A percentile compares a stretch with the other conserved stretches of the same genome.
Conservation (phyloP, 2,888 invertebrate genomes). For the Tetragnatha montana region DNA sequence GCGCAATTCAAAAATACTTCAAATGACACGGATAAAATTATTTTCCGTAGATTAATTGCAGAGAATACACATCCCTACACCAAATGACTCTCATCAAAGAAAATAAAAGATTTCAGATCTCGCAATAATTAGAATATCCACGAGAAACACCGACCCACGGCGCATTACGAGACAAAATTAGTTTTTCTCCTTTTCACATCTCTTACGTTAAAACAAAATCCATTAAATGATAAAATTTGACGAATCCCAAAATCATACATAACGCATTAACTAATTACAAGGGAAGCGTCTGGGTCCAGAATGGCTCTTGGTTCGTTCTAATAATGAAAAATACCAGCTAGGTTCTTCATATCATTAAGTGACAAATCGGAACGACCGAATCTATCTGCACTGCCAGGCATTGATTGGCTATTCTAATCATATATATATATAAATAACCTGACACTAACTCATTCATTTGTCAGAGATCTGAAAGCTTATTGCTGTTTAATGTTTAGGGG, state of each 20-base stretch:
- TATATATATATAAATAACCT: slow-evolving; percentile 43
- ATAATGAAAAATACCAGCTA: slow-evolving; percentile 53
- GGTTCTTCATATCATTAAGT: slow-evolving; percentile 59
- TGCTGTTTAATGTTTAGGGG: slow-evolving; percentile 51
- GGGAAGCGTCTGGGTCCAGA: slow-evolving; percentile 30
- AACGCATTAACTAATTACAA: slow-evolving; percentile 65
- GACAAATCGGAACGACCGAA: slow-evolving; percentile 60
- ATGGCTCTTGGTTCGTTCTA: slow-evolving; percentile 28
- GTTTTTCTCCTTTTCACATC: slow-evolving; percentile 4
- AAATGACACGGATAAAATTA: slow-evolving; percentile 23
- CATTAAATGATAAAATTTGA: slow-evolving; percentile 65
- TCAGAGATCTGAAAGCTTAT: slow-evolving; percentile 39
- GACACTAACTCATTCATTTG: slow-evolving; percentile 49
- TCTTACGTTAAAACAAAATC: slow-evolving; percentile 40
- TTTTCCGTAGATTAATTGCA: slow-evolving; percentile 24
- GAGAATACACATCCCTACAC: slow-evolving; percentile 25
- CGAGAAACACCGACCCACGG: not conserved
- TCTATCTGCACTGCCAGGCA: slow-evolving; percentile 46
- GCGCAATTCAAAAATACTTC: slow-evolving; percentile 46
- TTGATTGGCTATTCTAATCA: slow-evolving; percentile 50
- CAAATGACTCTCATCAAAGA: slow-evolving; percentile 39
- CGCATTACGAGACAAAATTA: slow-evolving; percentile 31
- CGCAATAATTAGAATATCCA: slow-evolving; percentile 41
- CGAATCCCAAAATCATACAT: slow-evolving; percentile 27
- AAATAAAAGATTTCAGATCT: slow-evolving; percentile 6